phyloP scores from a whole-genome alignment of 2,797 vertebrate genomes.

The Podarcis siculus region DNA sequence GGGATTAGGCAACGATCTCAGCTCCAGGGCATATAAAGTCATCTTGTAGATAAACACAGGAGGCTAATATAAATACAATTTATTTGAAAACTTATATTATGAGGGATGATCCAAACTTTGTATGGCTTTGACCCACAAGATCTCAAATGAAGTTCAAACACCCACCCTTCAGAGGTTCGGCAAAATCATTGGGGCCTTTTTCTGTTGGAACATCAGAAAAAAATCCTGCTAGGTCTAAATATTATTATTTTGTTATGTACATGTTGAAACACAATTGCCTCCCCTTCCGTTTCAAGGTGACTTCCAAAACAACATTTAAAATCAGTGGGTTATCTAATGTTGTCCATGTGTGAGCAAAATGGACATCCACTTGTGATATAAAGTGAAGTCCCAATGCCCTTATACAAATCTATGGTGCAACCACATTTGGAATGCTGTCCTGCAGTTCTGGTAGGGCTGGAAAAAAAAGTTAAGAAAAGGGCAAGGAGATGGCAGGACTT shows the following conservation, averaged over 20 bases:
- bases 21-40: conserved; percentile 61
- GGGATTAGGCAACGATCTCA: conserved; percentile 48
- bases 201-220: neutral
- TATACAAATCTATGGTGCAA: too few species aligned
- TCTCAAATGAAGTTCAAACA: conserved; percentile 19
- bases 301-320: too few species aligned
- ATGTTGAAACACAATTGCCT: neutral
- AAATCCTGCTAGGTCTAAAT: neutral
- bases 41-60: conserved; percentile 57
- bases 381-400: too few species aligned
- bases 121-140: conserved; percentile 45
- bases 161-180: neutral
- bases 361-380: too few species aligned
- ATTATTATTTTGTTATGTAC: neutral
- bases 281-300: too few species aligned
- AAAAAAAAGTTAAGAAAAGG: too few species aligned
- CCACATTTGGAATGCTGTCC: too few species aligned
- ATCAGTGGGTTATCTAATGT: too few species aligned
- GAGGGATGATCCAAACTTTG: conserved; percentile 34
- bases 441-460: too few species aligned
- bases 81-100: conserved; percentile 55
- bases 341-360: too few species aligned
- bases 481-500: too few species aligned
- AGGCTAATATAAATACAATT: conserved; percentile 62
- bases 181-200: neutral